Base-by-base conservation (phyloP, 2,888 invertebrate genomes). In the Digitonthophagus gazella region DNA sequence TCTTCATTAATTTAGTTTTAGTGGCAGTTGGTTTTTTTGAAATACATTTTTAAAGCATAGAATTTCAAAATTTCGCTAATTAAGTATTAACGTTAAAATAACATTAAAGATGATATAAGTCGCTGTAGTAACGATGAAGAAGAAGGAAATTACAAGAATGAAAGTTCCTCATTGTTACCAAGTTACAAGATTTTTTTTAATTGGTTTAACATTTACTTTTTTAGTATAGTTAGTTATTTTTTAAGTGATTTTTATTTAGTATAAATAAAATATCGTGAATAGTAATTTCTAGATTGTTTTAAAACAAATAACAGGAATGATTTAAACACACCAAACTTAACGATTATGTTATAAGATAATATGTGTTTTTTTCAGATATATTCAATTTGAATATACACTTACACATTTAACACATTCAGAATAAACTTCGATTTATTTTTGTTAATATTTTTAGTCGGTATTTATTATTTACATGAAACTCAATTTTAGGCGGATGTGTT, bases 351-450 rank as follows among this genome's bases (percentile, higher is more conserved):
- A 44, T 8, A 44, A 44, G 8, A 11, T 1, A 44, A 44, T 44
- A 18, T n/a, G 28, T 22, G 55, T 61, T 55, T 11, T 55, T 20
- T 20, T n/a, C n/a, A 18, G 61, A 61, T n/a, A 15, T 61, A n/a
- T 20, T 61, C 18, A 61, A 18, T 61, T 55, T 22, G 54, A 55
- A 55, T 67, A 65, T 73, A 75, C 75, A 75, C 74, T 74, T 74
- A 78, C 74, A 78, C 77, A 77, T 75, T 61, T 73, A 74, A 77
- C 78, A 79, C 79, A 79, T 78, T 75, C 72, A 79, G 77, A 76
- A 77, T 77, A 75, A 76, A 78, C 28, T 44, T 44, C 28, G 28
- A 44, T 44, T 44, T 44, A 44, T 44, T 44, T 44, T 44, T 74
- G 72, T 65, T 69, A 55, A 65, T 58, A 19, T 58, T 54, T 67